A percentile compares a stretch with the other conserved stretches of the same genome.
These are phyloP conservation scores for Syndactyla subalaris DNA, from an alignment of 2,797 vertebrate species.

Conservation along the genomic window DNA sequence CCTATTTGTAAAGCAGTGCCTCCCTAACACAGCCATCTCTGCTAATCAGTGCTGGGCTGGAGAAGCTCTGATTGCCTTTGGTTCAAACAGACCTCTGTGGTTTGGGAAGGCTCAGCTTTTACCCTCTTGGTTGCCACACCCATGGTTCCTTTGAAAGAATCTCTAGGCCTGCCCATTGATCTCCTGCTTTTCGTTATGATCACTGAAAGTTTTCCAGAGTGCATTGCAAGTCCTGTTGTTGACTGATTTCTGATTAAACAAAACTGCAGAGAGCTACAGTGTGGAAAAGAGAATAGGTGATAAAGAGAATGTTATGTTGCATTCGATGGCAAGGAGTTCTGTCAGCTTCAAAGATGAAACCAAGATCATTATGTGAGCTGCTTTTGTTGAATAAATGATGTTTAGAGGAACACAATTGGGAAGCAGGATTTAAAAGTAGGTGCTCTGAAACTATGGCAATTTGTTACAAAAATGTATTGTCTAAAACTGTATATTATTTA, in stretches of 20 bases:
- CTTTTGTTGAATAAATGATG: constrained; percentile 68
- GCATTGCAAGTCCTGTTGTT: not conserved
- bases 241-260: constrained; percentile 49
- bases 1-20: not conserved
- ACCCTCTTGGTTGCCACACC: not conserved
- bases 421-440: not conserved
- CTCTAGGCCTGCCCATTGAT: not conserved
- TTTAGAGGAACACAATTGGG: not conserved
- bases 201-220: not conserved
- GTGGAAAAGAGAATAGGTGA: constrained; percentile 44
- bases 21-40: not conserved
- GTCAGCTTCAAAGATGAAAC: constrained; percentile 50
- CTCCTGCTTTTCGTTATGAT: not conserved
- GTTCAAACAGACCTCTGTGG: not conserved
- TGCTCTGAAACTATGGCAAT: not conserved
- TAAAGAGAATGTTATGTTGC: constrained; percentile 38
- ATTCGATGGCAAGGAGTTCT: constrained; percentile 14
- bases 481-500: not conserved
- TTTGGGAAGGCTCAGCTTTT: not conserved
- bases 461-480: not conserved
- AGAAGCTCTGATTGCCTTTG: not conserved
- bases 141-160: not conserved
- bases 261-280: not conserved
- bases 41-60: not conserved
- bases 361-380: constrained; percentile 40